These are phyloP conservation scores for Todiramphus saurophagus DNA, from an alignment of 2,113 vertebrate genomes.

Conservation along the genomic window DNA sequence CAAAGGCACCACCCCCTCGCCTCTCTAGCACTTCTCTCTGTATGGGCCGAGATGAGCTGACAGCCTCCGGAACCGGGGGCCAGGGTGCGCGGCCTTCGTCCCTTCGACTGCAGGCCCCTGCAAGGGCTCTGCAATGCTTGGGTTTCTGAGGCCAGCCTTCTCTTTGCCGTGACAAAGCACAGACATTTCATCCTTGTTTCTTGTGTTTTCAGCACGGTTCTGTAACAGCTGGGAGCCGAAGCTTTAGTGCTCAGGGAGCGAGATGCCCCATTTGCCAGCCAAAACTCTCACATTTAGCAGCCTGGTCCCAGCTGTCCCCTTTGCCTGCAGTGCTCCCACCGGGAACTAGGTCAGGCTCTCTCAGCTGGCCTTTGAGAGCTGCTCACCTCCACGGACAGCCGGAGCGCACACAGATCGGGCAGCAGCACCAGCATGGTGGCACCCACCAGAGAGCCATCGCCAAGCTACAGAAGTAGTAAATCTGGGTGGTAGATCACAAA, in stretches of 20 bases:
- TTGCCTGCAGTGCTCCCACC: not conserved
- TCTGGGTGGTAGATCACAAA: not conserved
- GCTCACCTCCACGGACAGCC: accelerated
- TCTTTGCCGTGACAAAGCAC: not conserved
- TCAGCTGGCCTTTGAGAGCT: not conserved
- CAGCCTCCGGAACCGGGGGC: not conserved
- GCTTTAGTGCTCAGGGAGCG: not conserved
- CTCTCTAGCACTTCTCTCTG: not conserved
- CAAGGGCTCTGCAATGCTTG: not conserved
- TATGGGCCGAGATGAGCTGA: not conserved
- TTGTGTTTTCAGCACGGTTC: accelerated
- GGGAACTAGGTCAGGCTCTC: not conserved
- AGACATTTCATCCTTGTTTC: not conserved
- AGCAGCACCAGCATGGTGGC: not conserved
- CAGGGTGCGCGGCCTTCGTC: not conserved
- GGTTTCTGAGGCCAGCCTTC: not conserved
- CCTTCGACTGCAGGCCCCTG: not conserved
- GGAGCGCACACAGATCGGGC: not conserved
- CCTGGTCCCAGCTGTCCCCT: not conserved
- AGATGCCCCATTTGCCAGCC: not conserved
- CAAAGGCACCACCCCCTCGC: not conserved
- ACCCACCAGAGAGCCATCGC: not conserved
- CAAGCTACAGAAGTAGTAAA: not conserved
- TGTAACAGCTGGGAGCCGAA: not conserved
- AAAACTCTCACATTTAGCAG: not conserved